Evolutionary conservation across 1,140 invertebrate genomes (phyloP), one percentile per base, ranked within the genome.

Genomic region (Drosophila kohkoa): DNA sequence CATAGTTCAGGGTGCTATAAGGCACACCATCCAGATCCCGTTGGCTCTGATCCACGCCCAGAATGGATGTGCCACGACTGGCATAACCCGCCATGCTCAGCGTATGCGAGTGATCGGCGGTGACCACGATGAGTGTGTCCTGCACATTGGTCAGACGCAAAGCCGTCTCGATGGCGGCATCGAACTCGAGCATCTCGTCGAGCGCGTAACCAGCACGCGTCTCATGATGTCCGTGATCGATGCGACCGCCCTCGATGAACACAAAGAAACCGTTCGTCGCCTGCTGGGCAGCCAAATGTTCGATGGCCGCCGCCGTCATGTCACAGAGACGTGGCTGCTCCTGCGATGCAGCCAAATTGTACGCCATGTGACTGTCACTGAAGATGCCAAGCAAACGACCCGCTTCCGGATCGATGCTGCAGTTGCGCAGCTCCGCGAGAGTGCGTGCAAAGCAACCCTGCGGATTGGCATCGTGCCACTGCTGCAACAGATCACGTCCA

Each of bases 281-380:
- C 20, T 25, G 54, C n/a, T 71, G 20, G n/a, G 46, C 46, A 1
- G 59, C 82, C 1, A 97, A 92, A 2, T 96, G 93, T 71, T 95
- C 93, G 8, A 98, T 94, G 1, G 97, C 96, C 30, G 94, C 94
- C 71, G 94, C 92, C 1, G 95, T 96, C 96, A 98, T 96, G 81
- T 97, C 96, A 0, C 93, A 93, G 1, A 98, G 92, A 1, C 96
- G 95, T 0, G 96, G 96, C 94, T 91, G 95, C 66, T 79, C 92
- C 95, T 92, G 93, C 78, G 95, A 92, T 45, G 68, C 70, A 6
- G 11, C 93, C 41, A 94, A 65, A 77, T 94, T 90, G 46, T 94
- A 94, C 3, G 92, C 89, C 92, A 94, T 93, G 68, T 94, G 93
- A 5, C 91, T 92, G n/a, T 91, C 85, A 3, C 93, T 81, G 55